phyloP scores from a whole-genome alignment of 2,888 invertebrate genomes.

The Dascillus cervinus region DNA sequence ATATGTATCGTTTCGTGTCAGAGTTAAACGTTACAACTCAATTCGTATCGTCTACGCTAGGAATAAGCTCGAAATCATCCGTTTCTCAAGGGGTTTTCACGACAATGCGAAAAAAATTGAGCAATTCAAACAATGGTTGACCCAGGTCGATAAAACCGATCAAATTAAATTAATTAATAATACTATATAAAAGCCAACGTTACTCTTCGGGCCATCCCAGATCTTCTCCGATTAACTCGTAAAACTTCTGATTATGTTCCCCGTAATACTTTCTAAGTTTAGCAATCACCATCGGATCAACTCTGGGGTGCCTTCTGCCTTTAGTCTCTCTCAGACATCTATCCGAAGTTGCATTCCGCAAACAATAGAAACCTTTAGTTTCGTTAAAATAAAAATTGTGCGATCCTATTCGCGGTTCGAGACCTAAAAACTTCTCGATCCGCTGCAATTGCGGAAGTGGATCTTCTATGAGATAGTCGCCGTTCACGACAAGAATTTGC shows the following conservation, averaged over 20 bases:
- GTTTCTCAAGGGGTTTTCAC: too few species aligned
- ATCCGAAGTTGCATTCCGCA: slow-evolving; percentile 75
- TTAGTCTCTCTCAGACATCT: slow-evolving; percentile 79
- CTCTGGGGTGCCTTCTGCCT: slow-evolving; percentile 75
- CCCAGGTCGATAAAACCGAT: not conserved
- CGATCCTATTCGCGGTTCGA: slow-evolving; percentile 61
- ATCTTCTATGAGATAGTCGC: slow-evolving; percentile 84
- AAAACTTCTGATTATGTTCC: slow-evolving; percentile 87
- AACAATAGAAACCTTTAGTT: slow-evolving; percentile 93
- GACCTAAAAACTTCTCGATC: slow-evolving; percentile 80
- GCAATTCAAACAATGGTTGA: too few species aligned
- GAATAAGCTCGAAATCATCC: too few species aligned
- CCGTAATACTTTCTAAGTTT: slow-evolving; percentile 79
- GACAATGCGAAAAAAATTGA: too few species aligned
- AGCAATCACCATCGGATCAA: slow-evolving; percentile 70
- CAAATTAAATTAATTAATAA: slow-evolving; percentile 2
- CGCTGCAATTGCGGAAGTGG: slow-evolving; percentile 80
- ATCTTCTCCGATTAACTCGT: slow-evolving; percentile 86
- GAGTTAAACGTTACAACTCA: too few species aligned
- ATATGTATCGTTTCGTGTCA: too few species aligned
- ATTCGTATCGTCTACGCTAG: too few species aligned
- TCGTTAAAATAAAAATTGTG: slow-evolving; percentile 95
- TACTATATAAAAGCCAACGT: slow-evolving; percentile 20
- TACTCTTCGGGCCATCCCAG: slow-evolving; percentile 91
- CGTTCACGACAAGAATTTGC: slow-evolving; percentile 91